Evolutionary conservation across 2,797 vertebrate species (phyloP).

Genomic region (Alca torda): DNA sequence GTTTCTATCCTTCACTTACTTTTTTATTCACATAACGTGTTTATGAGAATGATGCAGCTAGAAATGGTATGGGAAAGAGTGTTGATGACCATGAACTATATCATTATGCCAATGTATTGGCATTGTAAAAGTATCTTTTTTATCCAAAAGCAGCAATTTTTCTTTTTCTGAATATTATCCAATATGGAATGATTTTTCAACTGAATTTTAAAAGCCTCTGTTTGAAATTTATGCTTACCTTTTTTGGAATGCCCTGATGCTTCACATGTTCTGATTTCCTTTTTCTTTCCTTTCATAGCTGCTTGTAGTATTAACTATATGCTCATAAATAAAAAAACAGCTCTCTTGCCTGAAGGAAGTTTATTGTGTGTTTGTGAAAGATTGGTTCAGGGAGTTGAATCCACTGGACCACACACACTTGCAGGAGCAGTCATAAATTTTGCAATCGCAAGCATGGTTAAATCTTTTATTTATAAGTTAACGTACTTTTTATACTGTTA

Average conservation of each 20-base stretch:
- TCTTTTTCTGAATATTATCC: neutral
- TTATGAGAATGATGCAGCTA: neutral
- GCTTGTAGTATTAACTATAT: constrained; percentile 37
- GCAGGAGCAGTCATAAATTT: constrained; percentile 45
- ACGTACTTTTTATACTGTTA: neutral
- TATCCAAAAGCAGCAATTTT: neutral
- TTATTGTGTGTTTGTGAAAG: constrained; percentile 25
- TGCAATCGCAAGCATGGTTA: neutral
- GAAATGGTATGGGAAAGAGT: neutral
- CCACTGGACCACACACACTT: neutral
- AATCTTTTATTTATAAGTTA: constrained; percentile 54
- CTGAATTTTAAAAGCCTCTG: neutral
- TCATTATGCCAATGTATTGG: neutral
- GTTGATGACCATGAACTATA: neutral
- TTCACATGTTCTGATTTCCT: neutral
- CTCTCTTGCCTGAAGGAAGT: constrained; percentile 11
- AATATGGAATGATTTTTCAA: neutral
- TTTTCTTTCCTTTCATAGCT: neutral
- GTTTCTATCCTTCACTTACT: neutral
- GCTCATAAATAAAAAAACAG: constrained; percentile 4
- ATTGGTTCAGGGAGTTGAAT: constrained; percentile 18
- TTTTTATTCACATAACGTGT: neutral
- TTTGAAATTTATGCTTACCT: neutral
- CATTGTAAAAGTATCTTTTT: neutral
- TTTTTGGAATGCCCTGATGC: neutral